Base-by-base conservation (phyloP, 2,113 vertebrate species). In the Glaucidium brasilianum region DNA sequence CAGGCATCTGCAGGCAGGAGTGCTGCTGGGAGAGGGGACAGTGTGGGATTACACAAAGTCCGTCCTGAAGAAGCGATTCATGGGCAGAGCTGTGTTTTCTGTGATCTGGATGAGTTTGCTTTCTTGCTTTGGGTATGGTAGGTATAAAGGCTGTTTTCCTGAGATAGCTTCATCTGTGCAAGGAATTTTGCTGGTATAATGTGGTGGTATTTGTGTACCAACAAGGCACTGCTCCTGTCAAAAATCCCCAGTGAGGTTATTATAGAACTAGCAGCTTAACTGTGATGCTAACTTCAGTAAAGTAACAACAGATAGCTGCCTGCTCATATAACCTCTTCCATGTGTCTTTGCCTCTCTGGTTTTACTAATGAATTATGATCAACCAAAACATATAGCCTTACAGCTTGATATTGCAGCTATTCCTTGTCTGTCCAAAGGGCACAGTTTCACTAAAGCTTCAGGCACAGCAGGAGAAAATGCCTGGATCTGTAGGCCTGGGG, bases 141-240 rank as follows among this genome's bases (percentile, higher is more conserved):
- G 41, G 15, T 10, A 12, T 35, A 43, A 86, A 9, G 8, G 11
- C 34, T 45, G 15, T 27, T 77, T 59, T 64, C 27, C 66, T 8
- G 26, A 11, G 50, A n/a, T 7, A 21, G 34, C 45, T 82, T 39
- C 29, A 8, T 27, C 49, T 3, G 2, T 11, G 21, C 21, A 34
- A 58, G 53, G 60, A 59, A 10, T 60, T 53, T 56, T 62, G 26
- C 47, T 26, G 58, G 22, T 47, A 8, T 29, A 8, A 27, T 5
- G 30, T 43, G 43, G 7, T 1, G 5, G 12, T 12, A 19, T 62
- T 58, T 81, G 37, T 59, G 58, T 37, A 17, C 62, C 69, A 68
- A 55, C n/a, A n/a, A 82, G 39, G 27, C 18, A 8, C 18, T 80
- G 20, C 6, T 53, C n/a, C 35, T 16, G 15, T 15, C 0, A 0